These are phyloP conservation scores for Epirrita christyi DNA, from an alignment of 2,888 invertebrate genomes.

Conservation along the genomic window DNA sequence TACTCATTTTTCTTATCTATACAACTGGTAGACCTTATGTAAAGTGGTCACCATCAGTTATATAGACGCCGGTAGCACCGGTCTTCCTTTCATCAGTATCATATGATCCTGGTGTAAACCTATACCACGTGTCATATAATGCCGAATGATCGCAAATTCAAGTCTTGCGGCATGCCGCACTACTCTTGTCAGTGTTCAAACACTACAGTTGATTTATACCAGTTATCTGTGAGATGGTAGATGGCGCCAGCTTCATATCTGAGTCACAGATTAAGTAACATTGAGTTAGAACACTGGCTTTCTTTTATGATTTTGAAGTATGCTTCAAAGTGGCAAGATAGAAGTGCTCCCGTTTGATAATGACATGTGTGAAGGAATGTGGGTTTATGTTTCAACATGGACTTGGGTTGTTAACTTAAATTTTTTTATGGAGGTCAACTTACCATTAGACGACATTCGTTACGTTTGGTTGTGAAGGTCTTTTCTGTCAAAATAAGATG, in stretches of 20 bases:
- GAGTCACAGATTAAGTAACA: constrained; percentile 21
- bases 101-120: too few species aligned
- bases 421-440: constrained; percentile 13
- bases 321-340: constrained; percentile 47
- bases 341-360: constrained; percentile 48
- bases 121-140: too few species aligned
- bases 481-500: neutral
- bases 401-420: neutral
- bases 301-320: constrained; percentile 58
- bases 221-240: constrained; percentile 40
- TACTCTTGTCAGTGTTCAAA: constrained; percentile 18
- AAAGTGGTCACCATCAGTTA: too few species aligned
- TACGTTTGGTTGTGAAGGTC: neutral
- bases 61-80: too few species aligned
- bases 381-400: constrained; percentile 10
- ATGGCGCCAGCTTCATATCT: constrained; percentile 50
- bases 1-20: too few species aligned
- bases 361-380: constrained; percentile 38
- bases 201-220: constrained; percentile 33
- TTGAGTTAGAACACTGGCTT: constrained; percentile 40
- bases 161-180: constrained; percentile 10
- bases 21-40: too few species aligned
- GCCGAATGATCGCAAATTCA: neutral
- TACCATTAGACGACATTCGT: neutral
- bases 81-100: too few species aligned